Conservation (phyloP, 2,888 invertebrate genomes). For the Siphlonurus alternatus region DNA sequence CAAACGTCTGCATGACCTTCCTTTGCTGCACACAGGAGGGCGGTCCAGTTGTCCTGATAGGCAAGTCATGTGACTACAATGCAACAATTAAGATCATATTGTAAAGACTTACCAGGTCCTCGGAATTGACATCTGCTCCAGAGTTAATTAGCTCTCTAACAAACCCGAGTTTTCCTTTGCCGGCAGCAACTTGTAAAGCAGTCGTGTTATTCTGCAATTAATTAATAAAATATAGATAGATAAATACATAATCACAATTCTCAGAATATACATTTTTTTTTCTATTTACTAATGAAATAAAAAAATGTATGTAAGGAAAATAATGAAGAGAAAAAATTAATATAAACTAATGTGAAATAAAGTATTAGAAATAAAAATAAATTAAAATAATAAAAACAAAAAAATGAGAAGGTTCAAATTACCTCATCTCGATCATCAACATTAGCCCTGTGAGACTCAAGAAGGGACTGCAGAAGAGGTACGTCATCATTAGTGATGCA, state of each 20-base stretch:
- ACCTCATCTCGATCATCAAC: constrained; percentile 83
- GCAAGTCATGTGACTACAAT: constrained; percentile 15
- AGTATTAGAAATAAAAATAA: not conserved
- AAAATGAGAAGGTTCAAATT: constrained; percentile 20
- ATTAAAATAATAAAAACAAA: too few relatives aligned
- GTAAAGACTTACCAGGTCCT: constrained; percentile 46
- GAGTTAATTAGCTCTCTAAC: constrained; percentile 70
- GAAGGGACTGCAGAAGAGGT: constrained; percentile 59
- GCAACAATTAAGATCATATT: not conserved
- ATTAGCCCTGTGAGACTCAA: constrained; percentile 63
- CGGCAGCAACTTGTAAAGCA: constrained; percentile 80
- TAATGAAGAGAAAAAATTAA: too few relatives aligned
- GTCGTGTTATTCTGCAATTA: constrained; percentile 69
- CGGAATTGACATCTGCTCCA: constrained; percentile 82
- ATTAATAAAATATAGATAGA: not conserved
- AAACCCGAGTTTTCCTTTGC: constrained; percentile 67
- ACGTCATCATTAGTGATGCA: constrained; percentile 68
- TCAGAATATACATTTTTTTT: constrained; percentile 4
- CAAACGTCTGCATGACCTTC: constrained; percentile 73
- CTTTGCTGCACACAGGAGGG: constrained; percentile 77
- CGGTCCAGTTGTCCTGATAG: constrained; percentile 83
- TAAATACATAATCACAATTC: constrained; percentile 1
- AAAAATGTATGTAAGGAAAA: too few relatives aligned
- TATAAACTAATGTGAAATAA: not conserved
- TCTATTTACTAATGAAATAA: not conserved